Base-by-base conservation (phyloP, 2,797 vertebrate species). In the Bryconaethiops microstoma region DNA sequence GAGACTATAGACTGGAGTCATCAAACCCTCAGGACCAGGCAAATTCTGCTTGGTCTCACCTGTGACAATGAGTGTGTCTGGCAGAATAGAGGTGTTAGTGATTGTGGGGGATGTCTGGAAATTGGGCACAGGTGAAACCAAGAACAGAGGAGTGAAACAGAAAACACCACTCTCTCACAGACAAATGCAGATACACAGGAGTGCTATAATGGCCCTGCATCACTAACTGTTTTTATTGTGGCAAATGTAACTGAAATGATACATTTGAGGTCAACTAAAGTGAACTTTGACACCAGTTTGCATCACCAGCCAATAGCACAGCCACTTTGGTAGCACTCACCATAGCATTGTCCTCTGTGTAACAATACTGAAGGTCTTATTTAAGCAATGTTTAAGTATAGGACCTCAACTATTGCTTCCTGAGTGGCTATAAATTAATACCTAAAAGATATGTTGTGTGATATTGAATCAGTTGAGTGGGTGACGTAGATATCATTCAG, bases 41-140 rank as follows among this genome's bases (percentile, higher is more conserved):
- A 21, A 45, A 7, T 77, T 90, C 87, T 87, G 75, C 88, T 80
- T 88, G 86, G 84, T 76, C 89, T 90, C 90, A 89, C 88, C 89
- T 87, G 76, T 84, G 89, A 93, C 85, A 79, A 67, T 90, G 87
- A 90, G 79, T 86, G 81, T 84, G 75, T 55, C 83, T 85, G 92
- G 88, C 88, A 88, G 87, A 90, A 90, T 89, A 80, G 88, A 90
- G 90, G 0, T 21, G 23, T 42, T 87, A 84, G 84, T 40, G 60
- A 13, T 52, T n/a, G 52, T 71, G 69, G 69, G 70, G 71, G 40
- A 39, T 17, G 29, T 39, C 71, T 62, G 62, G 71, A 76, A 14
- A 74, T 88, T 79, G 79, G 79, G 83, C 77, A 74, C 80, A 88
- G 84, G 88, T 91, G 87, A 90, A 48, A 73, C 82, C 60, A 74